Base-by-base conservation (phyloP, 2,113 vertebrate genomes). In the Neopipo cinnamomea region DNA sequence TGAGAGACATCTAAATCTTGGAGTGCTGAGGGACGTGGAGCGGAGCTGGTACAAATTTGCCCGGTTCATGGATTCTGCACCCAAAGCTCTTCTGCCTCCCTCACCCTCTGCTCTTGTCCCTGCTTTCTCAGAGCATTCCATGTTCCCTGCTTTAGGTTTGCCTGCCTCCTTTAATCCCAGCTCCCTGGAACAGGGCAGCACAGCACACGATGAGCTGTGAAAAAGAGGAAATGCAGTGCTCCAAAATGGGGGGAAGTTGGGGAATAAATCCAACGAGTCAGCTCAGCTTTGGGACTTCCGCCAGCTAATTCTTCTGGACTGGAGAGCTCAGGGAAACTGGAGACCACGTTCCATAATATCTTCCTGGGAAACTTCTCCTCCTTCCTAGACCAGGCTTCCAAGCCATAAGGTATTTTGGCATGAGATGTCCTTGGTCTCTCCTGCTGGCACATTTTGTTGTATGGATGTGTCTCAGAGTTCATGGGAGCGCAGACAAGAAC, bases 21-120 rank as follows among this genome's bases (percentile, higher is more conserved):
- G 52, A 50, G 20, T 5, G 11, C n/a, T 37, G 42, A 19, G 35
- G 52, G 33, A 50, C 0, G 0, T 14, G 16, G 68, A 35, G 70
- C 33, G 55, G 79, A 78, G 46, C 7, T 12, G 1, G 27, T 55
- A 50, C 20, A 46, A 41, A 42, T 31, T 23, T 42, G 9, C 8
- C 5, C 8, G 14, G 22, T 47, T 66, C 25, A 6, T 21, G 25
- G 27, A 20, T 63, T 49, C 76, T n/a, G 8, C 42, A n/a, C 11
- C 20, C 12, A 21, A 31, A 63, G 28, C 12, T 53, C 33, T 62
- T 68, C 42, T 37, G 56, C 35, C 41, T 70, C 23, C 35, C 8
- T 82, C 31, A 71, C 15, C 33, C 8, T 56, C 55, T 74, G 15
- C 5, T 30, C n/a, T 22, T 41, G 24, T 22, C 20, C 50, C 23